phyloP scores from a whole-genome alignment of 2,797 vertebrate species.

The Coregonus suidteri region DNA sequence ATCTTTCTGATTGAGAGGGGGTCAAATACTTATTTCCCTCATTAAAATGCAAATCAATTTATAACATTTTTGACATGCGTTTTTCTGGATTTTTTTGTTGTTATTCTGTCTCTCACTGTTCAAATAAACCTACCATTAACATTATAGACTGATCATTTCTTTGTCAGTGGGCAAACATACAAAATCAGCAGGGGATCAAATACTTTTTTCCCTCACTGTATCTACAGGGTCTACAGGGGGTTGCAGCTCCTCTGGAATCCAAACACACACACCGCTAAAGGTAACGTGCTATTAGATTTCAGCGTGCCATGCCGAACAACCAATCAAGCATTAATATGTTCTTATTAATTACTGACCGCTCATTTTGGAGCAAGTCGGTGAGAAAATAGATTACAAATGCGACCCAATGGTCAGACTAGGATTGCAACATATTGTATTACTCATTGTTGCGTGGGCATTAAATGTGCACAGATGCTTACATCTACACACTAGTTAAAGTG shows the following conservation, averaged over 20 bases:
- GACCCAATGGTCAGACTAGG: background rate
- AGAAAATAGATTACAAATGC: background rate
- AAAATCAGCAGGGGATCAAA: too few species aligned
- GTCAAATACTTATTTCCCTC: too few species aligned
- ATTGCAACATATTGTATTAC: background rate
- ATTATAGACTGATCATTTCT: too few species aligned
- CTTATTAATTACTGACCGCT: background rate
- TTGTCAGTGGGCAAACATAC: too few species aligned
- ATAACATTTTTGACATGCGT: too few species aligned
- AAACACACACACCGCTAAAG: background rate
- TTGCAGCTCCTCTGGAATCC: background rate
- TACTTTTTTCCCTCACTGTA: too few species aligned
- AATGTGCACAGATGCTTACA: background rate
- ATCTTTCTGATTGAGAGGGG: too few species aligned
- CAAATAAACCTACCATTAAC: too few species aligned
- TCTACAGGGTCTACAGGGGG: background rate
- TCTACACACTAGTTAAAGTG: background rate
- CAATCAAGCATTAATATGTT: background rate
- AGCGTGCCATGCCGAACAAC: slow-evolving; percentile 3
- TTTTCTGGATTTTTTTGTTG: too few species aligned
- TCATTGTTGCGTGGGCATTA: background rate
- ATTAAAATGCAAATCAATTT: too few species aligned
- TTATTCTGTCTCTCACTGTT: too few species aligned
- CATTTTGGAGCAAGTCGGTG: background rate
- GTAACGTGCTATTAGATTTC: slow-evolving; percentile 2